Base-by-base conservation (phyloP, 2,797 vertebrate genomes). In the Argentina silus region DNA sequence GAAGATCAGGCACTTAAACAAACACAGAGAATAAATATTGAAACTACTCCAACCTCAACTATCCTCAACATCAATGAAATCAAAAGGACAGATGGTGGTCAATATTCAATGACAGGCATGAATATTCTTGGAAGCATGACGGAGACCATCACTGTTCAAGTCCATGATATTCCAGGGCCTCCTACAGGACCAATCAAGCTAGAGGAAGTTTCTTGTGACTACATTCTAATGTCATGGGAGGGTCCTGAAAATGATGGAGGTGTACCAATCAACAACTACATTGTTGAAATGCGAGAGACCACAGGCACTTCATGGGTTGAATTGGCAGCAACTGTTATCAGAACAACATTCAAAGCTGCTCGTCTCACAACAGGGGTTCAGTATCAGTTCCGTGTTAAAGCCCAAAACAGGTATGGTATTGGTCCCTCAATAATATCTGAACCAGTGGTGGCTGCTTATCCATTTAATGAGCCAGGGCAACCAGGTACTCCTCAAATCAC, bases 231-330 rank as follows among this genome's bases (percentile, higher is more conserved):
- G 83, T 98, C 98, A 7, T 99, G 98, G 98, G 96, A 98, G 50
- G 92, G 95, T 78, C 98, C 98, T 71, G 93, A 98, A 81, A 94
- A 96, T 74, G 98, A 99, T 76, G 98, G 98, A 74, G 98, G 98
- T 6, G 97, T 99, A 79, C 96, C 98, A 68, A 97, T 99, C 81
- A 99, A 94, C 88, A 99, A 97, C 79, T 99, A 99, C 8, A 92
- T 99, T 71, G 95, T 99, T 75, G 98, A 99, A 91, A 96, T 97
- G 94, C 94, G 96, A 66, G 97, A 99, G 86, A 98, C 97, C n/a
- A 97, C 96, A 64, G 97, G 97, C 62, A 98, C 97, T 68, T 93
- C 95, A 0, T 99, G 98, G 98, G 80, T 94, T 36, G 97, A 99
- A 81, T 70, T 98, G 85, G 96, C 98, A 84, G 96, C 96, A 51